These are phyloP conservation scores for Cryptocephalus moraei DNA, from an alignment of 2,888 invertebrate species.

Conservation along the genomic window DNA sequence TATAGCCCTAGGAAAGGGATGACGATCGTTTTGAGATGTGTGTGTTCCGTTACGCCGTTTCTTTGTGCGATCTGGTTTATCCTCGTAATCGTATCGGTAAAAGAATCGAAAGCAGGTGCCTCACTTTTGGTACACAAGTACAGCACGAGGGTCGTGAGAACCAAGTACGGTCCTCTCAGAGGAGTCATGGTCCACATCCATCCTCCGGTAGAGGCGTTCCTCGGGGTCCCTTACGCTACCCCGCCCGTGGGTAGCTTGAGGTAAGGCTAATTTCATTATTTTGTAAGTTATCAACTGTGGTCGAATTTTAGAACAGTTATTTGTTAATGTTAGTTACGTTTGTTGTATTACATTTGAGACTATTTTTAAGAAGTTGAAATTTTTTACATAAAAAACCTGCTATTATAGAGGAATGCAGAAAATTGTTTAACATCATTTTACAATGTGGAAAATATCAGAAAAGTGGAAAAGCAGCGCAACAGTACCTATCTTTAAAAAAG, in stretches of 20 bases:
- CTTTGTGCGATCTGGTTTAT: slow-evolving; percentile 40
- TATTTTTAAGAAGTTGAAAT: too few species aligned
- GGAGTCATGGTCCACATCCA: slow-evolving; percentile 75
- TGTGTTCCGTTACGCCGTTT: slow-evolving; percentile 29
- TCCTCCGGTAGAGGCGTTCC: slow-evolving; percentile 80
- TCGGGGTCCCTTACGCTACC: slow-evolving; percentile 90
- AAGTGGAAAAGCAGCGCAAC: too few species aligned
- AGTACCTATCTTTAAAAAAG: too few species aligned
- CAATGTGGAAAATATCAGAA: too few species aligned
- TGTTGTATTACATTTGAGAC: too few species aligned
- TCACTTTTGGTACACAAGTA: slow-evolving; percentile 60
- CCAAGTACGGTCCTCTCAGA: slow-evolving; percentile 81
- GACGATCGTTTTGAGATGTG: slow-evolving; percentile 21
- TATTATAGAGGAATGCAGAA: too few species aligned
- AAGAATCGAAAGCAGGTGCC: slow-evolving; percentile 39
- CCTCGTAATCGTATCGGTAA: slow-evolving; percentile 47
- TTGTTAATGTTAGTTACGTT: too few species aligned
- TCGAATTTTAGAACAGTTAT: background rate
- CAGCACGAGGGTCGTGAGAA: slow-evolving; percentile 73
- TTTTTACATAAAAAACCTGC: too few species aligned
- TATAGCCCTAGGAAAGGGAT: background rate
- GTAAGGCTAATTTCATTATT: slow-evolving; percentile 33
- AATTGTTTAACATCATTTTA: too few species aligned
- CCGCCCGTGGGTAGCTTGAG: slow-evolving; percentile 83
- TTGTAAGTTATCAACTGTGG: background rate